phyloP scores from a whole-genome alignment of 2,113 vertebrate species.

The Dipodomys spectabilis region DNA sequence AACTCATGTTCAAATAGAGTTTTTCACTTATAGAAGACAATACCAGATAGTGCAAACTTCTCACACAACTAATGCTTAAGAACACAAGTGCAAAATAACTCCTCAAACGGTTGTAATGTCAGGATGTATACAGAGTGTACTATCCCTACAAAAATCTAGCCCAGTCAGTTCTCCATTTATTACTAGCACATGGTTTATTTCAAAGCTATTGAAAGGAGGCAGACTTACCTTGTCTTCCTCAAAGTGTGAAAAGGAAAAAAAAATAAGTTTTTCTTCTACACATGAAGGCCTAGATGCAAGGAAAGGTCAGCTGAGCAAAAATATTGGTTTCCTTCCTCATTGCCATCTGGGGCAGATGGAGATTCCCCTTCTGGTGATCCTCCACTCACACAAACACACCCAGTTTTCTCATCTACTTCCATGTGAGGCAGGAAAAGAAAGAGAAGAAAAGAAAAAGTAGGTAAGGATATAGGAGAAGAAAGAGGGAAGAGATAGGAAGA shows the following conservation, averaged over 20 bases:
- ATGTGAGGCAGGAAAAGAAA: not conserved
- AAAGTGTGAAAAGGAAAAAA: constrained; percentile 47
- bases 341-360: not conserved
- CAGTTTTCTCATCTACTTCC: not conserved
- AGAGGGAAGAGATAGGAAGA: not conserved
- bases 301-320: constrained; percentile 50
- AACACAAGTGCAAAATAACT: not conserved
- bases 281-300: constrained; percentile 3
- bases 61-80: constrained; percentile 41
- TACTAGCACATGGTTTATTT: not conserved
- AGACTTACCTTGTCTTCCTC: constrained; percentile 52
- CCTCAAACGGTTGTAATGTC: not conserved
- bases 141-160: constrained; percentile 9
- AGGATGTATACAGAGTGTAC: not conserved
- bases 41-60: constrained; percentile 8
- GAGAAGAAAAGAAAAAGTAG: not conserved
- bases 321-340: constrained; percentile 4
- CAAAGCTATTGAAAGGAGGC: not conserved
- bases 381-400: not conserved
- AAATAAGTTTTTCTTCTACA: constrained; percentile 32
- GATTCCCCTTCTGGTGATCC: not conserved
- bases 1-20: not conserved
- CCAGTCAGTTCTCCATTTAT: constrained; percentile 11
- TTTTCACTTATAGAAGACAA: constrained; percentile 23
- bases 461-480: not conserved